These are phyloP conservation scores for Myiothlypis chrysogaster DNA, from an alignment of 2,797 vertebrate species.

Conservation along the genomic window DNA sequence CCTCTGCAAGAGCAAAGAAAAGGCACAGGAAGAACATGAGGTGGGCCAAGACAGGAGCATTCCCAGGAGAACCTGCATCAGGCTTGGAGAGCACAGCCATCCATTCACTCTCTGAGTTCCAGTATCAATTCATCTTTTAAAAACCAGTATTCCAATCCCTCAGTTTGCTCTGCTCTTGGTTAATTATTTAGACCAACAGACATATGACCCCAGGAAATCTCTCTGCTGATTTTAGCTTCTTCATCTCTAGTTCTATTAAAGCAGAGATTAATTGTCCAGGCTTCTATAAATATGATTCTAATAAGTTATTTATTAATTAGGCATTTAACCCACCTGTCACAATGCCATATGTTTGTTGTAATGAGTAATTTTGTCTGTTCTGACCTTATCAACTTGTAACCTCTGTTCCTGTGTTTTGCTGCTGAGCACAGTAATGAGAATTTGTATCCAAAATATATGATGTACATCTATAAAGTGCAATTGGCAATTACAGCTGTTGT, in stretches of 20 bases:
- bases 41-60: too few relatives aligned
- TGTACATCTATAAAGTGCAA: background rate
- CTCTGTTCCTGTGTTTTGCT: background rate
- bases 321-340: background rate
- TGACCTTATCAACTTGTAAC: background rate
- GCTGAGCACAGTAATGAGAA: background rate
- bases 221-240: background rate
- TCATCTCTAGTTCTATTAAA: background rate
- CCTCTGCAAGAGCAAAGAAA: too few relatives aligned
- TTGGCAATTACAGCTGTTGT: background rate
- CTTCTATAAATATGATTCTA: background rate
- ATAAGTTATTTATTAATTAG: background rate
- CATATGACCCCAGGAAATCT: background rate
- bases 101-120: background rate
- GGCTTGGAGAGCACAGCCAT: too few relatives aligned
- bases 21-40: too few relatives aligned
- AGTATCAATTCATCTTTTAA: background rate
- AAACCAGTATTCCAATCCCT: accelerated
- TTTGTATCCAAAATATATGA: background rate
- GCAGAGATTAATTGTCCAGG: background rate
- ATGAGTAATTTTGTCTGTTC: background rate
- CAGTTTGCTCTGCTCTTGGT: background rate
- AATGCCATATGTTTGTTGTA: background rate
- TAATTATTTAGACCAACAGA: background rate
- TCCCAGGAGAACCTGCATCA: too few relatives aligned